Evolutionary conservation across 2,888 invertebrate genomes (phyloP), one percentile per base, ranked within the genome.

Genomic region (Tachina fera): DNA sequence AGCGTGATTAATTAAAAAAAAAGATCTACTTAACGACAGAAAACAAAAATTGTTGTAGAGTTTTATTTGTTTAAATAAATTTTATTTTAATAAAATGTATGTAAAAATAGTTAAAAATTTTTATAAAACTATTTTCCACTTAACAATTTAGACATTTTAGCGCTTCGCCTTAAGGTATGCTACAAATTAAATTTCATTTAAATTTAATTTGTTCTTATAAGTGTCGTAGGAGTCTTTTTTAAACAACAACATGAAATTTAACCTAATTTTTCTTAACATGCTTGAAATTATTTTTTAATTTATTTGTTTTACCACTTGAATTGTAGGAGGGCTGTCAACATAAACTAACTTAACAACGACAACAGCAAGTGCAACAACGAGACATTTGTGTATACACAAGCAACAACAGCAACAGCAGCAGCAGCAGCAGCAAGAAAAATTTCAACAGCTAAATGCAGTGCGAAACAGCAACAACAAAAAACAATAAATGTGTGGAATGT

Each of bases 261-360:
- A 78, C 83, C 83, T 78, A 67, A 74, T 72, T 78, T 78, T 63
- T 75, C 60, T 75, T 75, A 81, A 70, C 22, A 75, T 41, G 41
- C 41, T 80, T 67, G 31, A 47, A 60, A 67, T 74, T 67, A 74
- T 81, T 74, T 53, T 58, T 72, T 74, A 83, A 83, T 83, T 83
- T 68, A 71, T 83, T 72, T 77, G 71, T 77, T 83, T 58, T 77
- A 43, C 51, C 77, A 77, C 67, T 83, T 83, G 22, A 77, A 72
- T 83, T 83, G 72, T 72, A 83, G 83, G 67, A 74, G 72, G 63
- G 41, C 67, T 83, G 72, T 78, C 83, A 83, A 72, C 83, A 83
- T 60, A 60, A 77, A 78, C 77, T 72, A 65, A 81, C 61, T 81
- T 70, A 75, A 75, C 74, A 75, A 51, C 67, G 22, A 22, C 56